Evolutionary conservation across 2,113 vertebrate species (phyloP), one percentile per base, ranked within the genome.

Genomic region (Leptobrachium ailaonicum): DNA sequence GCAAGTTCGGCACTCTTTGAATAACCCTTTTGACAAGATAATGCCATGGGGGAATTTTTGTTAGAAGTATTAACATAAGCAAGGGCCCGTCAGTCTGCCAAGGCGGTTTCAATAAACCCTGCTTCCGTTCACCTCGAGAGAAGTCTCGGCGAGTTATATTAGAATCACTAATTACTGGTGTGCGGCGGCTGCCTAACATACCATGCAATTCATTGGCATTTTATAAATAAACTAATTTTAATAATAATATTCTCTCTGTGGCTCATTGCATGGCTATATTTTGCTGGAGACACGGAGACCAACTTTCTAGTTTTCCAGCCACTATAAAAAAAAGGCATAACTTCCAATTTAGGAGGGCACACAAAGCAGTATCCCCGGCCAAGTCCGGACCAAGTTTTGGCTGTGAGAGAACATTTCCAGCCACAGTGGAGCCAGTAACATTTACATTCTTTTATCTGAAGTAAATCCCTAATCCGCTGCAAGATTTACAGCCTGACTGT

Each of bases 381-480:
- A 88, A 88, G 88, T 84, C 76, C 60, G 85, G 88, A 86, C 89
- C 88, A 80, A 67, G 79, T 84, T 4, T 81, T 87, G 88, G 89
- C 88, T 90, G 86, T 87, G 9, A 85, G 43, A 1, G 71, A 88
- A 87, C 86, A 83, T 90, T 87, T 83, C 56, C 89, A 90, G 89
- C 87, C 89, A 58, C 86, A 2, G 82, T 14, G 88, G 89, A 90
- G 88, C 88, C 89, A 89, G 88, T 86, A 87, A 84, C 87, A 85
- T 90, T 87, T 86, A 88, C 89, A 88, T 90, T 90, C 88, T 87
- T 89, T 84, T 80, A 90, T 86, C 86, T 77, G 81, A 84, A 86
- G 87, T 83, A 88, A 83, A 89, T 83, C 81, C 86, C 88, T 82
- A 82, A 89, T 86, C 88, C 88, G 82, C 3, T 74, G 75, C 76